These are phyloP conservation scores for Tenthredo amoena DNA, from an alignment of 2,888 invertebrate species.

Conservation along the genomic window DNA sequence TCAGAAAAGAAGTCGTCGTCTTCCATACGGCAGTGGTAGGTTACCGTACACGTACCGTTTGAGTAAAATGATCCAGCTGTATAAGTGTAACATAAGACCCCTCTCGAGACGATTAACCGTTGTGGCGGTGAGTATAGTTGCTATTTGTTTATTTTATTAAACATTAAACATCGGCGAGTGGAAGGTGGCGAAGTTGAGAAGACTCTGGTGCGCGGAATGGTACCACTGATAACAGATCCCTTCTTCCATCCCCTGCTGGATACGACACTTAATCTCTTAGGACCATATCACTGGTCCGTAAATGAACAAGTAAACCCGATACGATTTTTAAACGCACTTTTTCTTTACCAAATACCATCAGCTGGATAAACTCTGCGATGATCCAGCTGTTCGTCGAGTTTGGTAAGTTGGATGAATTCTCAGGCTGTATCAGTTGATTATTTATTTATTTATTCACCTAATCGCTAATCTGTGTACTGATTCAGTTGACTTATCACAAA, in stretches of 20 bases:
- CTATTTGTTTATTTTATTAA: background rate
- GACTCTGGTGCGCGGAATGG: background rate
- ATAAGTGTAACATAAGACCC: background rate
- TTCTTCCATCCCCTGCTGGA: background rate
- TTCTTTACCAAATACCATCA: background rate
- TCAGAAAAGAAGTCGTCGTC: too few relatives aligned
- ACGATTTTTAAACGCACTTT: background rate
- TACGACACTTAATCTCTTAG: background rate
- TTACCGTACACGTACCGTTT: background rate
- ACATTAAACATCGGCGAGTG: background rate
- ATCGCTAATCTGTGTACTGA: background rate
- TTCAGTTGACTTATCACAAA: background rate
- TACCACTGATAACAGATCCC: background rate
- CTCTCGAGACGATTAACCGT: background rate
- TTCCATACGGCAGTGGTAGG: background rate
- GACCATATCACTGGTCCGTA: background rate
- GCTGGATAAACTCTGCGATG: background rate
- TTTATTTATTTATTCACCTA: background rate
- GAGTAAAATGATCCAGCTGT: constrained; percentile 2
- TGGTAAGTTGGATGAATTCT: background rate
- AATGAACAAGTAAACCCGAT: background rate
- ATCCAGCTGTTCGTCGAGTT: constrained; percentile 3
- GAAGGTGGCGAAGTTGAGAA: too few relatives aligned
- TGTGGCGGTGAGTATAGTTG: background rate
- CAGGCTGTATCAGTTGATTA: background rate